Percentiles rank a stretch among this genome's conserved stretches.
These are phyloP conservation scores for Temnothorax unifasciatus DNA, from an alignment of 2,888 invertebrate species.

Conservation along the genomic window DNA sequence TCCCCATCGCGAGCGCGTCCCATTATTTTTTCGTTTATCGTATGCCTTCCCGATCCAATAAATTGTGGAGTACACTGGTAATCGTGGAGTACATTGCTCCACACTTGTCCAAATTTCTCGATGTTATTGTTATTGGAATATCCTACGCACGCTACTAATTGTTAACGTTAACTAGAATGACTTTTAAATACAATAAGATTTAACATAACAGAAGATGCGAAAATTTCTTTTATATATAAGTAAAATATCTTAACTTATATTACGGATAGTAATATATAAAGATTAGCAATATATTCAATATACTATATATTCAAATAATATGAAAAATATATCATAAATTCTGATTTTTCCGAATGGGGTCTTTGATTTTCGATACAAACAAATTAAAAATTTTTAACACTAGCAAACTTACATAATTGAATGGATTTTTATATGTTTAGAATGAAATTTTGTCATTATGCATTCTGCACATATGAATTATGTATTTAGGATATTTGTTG, in stretches of 20 bases:
- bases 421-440: too few relatives aligned
- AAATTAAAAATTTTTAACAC: not conserved
- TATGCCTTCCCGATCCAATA: slow-evolving; percentile 10
- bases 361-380: not conserved
- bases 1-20: not conserved
- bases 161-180: not conserved
- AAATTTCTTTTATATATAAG: not conserved
- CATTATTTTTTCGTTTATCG: slow-evolving; percentile 42
- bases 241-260: not conserved
- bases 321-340: not conserved
- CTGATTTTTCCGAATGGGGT: not conserved
- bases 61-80: not conserved
- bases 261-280: not conserved
- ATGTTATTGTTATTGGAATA: not conserved
- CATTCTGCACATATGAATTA: too few relatives aligned
- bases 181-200: not conserved
- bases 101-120: not conserved
- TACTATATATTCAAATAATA: not conserved
- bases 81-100: not conserved
- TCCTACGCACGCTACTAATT: not conserved
- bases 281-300: not conserved
- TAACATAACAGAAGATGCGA: not conserved
- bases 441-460: too few relatives aligned
- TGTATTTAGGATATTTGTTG: too few relatives aligned
- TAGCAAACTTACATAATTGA: too few relatives aligned